Percentiles rank a stretch among this genome's conserved stretches.
Conservation (phyloP, 2,113 vertebrate species). For the Irena cyanogastra region DNA sequence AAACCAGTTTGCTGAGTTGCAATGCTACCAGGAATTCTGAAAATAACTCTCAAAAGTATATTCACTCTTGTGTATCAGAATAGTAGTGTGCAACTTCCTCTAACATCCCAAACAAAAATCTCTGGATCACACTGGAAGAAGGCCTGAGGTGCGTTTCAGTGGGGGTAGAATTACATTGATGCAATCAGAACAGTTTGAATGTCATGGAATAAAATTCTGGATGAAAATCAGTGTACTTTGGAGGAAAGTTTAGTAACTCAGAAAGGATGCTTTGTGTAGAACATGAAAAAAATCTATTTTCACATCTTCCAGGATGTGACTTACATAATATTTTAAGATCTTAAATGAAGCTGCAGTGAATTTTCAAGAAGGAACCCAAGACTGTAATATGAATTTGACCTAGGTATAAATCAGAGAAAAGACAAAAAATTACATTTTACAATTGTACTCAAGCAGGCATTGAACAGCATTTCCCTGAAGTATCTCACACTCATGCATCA, state of each 20-base stretch:
- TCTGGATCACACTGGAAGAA: not conserved
- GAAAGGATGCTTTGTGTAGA: not conserved
- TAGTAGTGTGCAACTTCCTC: not conserved
- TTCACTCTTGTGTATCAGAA: not conserved
- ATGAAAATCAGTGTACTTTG: not conserved
- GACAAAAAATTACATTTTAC: not conserved
- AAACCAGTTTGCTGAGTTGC: not conserved
- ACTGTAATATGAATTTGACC: not conserved
- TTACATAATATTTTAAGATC: not conserved
- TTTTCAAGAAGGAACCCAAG: not conserved
- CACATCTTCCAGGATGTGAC: not conserved
- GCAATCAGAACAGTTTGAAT: not conserved
- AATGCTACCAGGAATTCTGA: not conserved
- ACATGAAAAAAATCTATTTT: not conserved
- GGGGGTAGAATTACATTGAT: not conserved
- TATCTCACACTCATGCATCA: not conserved
- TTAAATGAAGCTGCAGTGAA: not conserved
- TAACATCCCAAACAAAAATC: not conserved
- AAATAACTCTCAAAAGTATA: not conserved
- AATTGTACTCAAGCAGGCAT: not conserved
- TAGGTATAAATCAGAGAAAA: not conserved
- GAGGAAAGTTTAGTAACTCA: not conserved
- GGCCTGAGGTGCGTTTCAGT: not conserved
- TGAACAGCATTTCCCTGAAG: not conserved
- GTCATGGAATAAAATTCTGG: not conserved